Evolutionary conservation across 1,140 invertebrate species (phyloP), one percentile per base, ranked within the genome.

Genomic region (Telenomus remus): DNA sequence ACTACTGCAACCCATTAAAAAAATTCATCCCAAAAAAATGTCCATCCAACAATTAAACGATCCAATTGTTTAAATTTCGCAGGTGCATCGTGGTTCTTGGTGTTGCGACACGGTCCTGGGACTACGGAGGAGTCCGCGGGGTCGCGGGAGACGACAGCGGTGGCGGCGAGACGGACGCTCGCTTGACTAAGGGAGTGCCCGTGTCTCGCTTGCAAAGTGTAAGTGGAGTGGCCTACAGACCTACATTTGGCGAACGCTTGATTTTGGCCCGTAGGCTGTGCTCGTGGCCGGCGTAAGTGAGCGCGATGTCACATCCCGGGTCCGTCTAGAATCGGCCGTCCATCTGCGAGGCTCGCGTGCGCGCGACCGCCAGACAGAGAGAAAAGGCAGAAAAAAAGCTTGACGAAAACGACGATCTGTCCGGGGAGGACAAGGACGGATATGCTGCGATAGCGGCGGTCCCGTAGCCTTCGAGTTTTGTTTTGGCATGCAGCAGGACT

Each of bases 191-290:
- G 84, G 82, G 84, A 86, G 84, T 85, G 84, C 78, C 83, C 78
- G 82, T 68, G 68, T 83, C 80, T 79, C 81, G 79, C 81, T 89
- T 90, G 89, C 87, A 90, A 90, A 90, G 90, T 91, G 90, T 90
- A 90, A 91, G 90, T 90, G 88, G 90, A 91, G 90, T 91, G 91
- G 90, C 91, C 91, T 91, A 91, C 88, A 91, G 91, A 92, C 90
- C 90, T 91, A 91, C 90, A 91, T 91, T 91, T 90, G 83, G 86
- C 85, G 85, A 88, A 87, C 88, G 88, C 89, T 88, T 85, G 83
- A 88, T 88, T 90, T 89, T 89, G 89, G 83, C 83, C 84, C 65
- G 59, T 60, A 71, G 71, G 69, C 61, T 74, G 64, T 74, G 54
- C 68, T 64, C 68, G 56, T 55, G 51, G 63, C 63, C 68, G 57